Percentiles rank a stretch among this genome's conserved stretches.
Conservation (phyloP, 2,797 vertebrate species). For the Lepus townsendii region DNA sequence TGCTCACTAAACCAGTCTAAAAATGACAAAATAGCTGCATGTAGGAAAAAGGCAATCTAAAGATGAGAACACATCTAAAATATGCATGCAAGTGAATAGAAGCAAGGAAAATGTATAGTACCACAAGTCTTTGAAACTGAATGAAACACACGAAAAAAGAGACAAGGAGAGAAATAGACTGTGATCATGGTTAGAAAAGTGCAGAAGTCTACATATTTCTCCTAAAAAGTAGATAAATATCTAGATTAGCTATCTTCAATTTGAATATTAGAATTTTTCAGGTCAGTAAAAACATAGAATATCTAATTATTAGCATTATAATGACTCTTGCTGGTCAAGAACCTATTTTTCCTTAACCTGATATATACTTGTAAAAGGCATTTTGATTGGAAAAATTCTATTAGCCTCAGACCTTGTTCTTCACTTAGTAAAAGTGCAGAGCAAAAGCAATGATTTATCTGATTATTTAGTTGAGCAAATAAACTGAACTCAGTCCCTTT, state of each 20-base stretch:
- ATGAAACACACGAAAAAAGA: background rate
- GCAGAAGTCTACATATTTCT: background rate
- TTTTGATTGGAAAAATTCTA: background rate
- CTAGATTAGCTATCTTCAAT: background rate
- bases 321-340: background rate
- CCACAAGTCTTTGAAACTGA: background rate
- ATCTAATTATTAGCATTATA: background rate
- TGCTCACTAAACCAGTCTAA: background rate
- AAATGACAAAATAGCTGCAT: slow-evolving; percentile 6
- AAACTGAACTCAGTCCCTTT: background rate
- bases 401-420: background rate
- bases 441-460: background rate
- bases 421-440: background rate
- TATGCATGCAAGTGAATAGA: background rate
- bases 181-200: background rate
- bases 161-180: background rate
- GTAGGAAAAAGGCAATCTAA: background rate
- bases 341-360: background rate
- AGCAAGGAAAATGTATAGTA: background rate
- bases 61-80: background rate
- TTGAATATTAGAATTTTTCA: background rate
- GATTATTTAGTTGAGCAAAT: background rate
- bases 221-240: background rate
- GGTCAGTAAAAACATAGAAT: background rate
- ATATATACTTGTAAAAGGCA: background rate